A percentile compares a stretch with the other conserved stretches of the same genome.
Conservation (phyloP, 2,797 vertebrate genomes). For the Argya squamiceps region DNA sequence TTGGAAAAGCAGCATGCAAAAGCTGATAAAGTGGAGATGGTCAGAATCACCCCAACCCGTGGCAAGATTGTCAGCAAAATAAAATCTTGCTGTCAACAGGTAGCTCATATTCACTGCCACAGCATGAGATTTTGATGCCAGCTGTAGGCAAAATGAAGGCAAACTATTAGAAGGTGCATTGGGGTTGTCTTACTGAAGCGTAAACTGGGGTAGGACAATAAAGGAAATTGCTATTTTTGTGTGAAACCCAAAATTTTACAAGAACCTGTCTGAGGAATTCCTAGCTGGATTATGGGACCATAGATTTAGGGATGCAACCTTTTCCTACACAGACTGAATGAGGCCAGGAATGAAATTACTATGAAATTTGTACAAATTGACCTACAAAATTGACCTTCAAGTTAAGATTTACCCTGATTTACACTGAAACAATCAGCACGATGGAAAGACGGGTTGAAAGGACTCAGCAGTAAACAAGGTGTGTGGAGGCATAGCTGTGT, state of each 20-base stretch:
- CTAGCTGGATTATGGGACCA: neutral
- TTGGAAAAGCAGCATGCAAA: neutral
- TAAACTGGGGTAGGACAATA: neutral
- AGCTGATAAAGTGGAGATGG: neutral
- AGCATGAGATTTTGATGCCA: neutral
- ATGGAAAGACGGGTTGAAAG: neutral
- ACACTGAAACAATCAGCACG: neutral
- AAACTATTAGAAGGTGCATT: neutral
- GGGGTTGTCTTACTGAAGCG: rapidly evolving
- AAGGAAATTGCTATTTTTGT: neutral
- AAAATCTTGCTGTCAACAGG: neutral
- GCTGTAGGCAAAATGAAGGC: neutral
- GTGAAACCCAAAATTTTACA: neutral
- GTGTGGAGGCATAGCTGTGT: neutral
- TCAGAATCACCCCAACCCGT: neutral
- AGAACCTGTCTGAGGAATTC: neutral
- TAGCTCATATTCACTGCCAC: neutral
- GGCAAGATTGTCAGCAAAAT: neutral
- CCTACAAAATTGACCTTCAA: neutral
- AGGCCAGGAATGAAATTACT: neutral
- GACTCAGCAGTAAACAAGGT: neutral
- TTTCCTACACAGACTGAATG: neutral
- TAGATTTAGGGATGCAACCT: neutral
- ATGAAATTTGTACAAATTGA: neutral
- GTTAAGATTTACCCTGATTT: neutral